Evolutionary conservation across 2,113 vertebrate genomes (phyloP).

Genomic region (Piprites chloris): DNA sequence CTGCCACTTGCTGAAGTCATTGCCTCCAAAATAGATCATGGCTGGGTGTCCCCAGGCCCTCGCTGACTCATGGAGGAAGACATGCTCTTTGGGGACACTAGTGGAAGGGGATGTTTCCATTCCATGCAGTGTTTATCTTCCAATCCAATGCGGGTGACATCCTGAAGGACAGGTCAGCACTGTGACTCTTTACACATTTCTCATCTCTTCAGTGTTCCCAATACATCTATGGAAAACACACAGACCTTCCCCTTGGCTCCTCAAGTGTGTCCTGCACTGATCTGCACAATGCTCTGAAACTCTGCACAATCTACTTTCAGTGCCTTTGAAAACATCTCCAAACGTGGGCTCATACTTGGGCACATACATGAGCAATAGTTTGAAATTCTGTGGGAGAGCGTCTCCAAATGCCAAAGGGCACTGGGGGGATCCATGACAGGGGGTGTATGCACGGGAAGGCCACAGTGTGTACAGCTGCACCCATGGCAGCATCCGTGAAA

Average conservation of each 20-base stretch:
- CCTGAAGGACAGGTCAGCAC: conserved; percentile 39
- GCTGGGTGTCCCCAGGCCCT: conserved; percentile 58
- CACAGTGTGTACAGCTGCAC: background rate
- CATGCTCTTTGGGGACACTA: conserved; percentile 4
- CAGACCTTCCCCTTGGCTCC: background rate
- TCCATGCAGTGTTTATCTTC: conserved; percentile 35
- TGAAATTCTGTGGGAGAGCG: background rate
- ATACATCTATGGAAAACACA: background rate
- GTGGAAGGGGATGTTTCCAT: conserved; percentile 49
- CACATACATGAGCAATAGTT: background rate
- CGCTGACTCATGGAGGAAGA: conserved; percentile 41
- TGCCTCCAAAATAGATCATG: conserved; percentile 38
- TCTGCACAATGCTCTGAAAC: background rate
- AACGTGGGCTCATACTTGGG: background rate
- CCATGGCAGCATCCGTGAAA: background rate
- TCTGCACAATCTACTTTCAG: background rate
- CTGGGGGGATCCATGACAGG: fast-evolving
- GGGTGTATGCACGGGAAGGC: fast-evolving
- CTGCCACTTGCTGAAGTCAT: conserved; percentile 60
- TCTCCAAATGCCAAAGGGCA: background rate
- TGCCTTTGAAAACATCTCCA: background rate
- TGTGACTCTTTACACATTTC: conserved; percentile 40
- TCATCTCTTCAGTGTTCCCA: conserved; percentile 19
- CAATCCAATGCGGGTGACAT: background rate
- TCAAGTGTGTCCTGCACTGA: background rate